Evolutionary conservation across 1,140 invertebrate genomes (phyloP), one percentile per base, ranked within the genome.

Genomic region (Diprion similis): DNA sequence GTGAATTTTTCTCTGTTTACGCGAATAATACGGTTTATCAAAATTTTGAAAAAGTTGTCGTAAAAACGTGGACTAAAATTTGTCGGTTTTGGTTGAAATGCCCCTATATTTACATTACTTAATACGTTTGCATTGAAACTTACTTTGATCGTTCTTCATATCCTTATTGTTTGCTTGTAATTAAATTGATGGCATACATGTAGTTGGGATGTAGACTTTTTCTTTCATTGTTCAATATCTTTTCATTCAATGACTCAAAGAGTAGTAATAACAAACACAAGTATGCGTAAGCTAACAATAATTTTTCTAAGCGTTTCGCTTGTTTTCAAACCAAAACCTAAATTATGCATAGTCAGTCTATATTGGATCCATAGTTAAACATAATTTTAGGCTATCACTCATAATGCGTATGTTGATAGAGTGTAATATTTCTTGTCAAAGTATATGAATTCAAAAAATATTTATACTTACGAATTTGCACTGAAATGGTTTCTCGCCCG

Each of bases 401-500:
- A 68, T 59, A 73, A 10, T 67, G 13, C 11, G 0, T 71, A 71
- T 48, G 68, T 73, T 13, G 48, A 72, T 8, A 76, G 68, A 13
- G 46, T 0, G 46, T 71, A 59, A 64, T 69, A 66, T 68, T 64
- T 68, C 59, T 48, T n/a, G 17, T 19, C 15, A 73, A 69, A 19
- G 65, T 68, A 10, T 24, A 19, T 18, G 74, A 66, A 13, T 70
- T 70, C 1, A 51, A 46, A n/a, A 68, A 74, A 73, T 24, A 13
- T 71, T 19, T 70, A 17, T 76, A 88, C 89, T 84, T 85, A 92
- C 91, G 82, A 89, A 89, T 79, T 90, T 89, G 81, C 93, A 94
- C 78, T 91, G 90, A 79, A 92, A 93, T 2, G 94, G 93, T 80
- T 92, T 92, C 84, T 96, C 94, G 73, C 95, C 94, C 2, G 94